Evolutionary conservation across 2,113 vertebrate species (phyloP).

Genomic region (Ammodytes marinus): DNA sequence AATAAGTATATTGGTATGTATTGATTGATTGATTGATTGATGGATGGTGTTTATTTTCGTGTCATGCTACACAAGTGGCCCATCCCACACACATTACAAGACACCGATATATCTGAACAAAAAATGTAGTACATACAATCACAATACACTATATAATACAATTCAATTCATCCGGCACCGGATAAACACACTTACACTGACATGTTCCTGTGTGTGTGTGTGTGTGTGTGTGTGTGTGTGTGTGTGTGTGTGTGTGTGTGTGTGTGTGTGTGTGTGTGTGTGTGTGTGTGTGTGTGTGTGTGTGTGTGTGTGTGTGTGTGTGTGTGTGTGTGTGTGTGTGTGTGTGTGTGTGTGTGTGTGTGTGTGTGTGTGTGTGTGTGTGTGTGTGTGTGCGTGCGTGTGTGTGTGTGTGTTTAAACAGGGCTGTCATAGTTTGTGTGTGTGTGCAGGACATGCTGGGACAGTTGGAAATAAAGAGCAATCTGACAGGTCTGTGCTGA

Average conservation of each 20-base stretch:
- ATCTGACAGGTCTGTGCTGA: slow-evolving; percentile 67
- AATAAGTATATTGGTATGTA: not conserved
- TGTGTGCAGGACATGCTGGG: slow-evolving; percentile 41
- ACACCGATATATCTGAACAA: too few relatives aligned
- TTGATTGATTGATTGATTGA: not conserved
- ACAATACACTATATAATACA: too few relatives aligned
- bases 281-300: not conserved
- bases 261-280: not conserved
- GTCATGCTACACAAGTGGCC: too few relatives aligned
- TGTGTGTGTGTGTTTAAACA: slow-evolving; percentile 37
- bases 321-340: slow-evolving; percentile 7
- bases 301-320: not conserved
- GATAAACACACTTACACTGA: too few relatives aligned
- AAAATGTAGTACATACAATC: too few relatives aligned
- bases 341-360: slow-evolving; percentile 31
- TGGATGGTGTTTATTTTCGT: too few relatives aligned
- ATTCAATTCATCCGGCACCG: too few relatives aligned
- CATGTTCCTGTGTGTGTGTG: too few relatives aligned
- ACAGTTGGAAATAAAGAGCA: slow-evolving; percentile 63
- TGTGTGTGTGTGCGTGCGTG: slow-evolving; percentile 17
- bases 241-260: too few relatives aligned
- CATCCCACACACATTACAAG: too few relatives aligned
- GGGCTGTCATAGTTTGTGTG: slow-evolving; percentile 45
- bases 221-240: too few relatives aligned
- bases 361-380: slow-evolving; percentile 35